Percentiles rank a stretch among this genome's conserved stretches.
Evolutionary conservation across 2,888 invertebrate species (phyloP).

Genomic region (Megamerina dolium): DNA sequence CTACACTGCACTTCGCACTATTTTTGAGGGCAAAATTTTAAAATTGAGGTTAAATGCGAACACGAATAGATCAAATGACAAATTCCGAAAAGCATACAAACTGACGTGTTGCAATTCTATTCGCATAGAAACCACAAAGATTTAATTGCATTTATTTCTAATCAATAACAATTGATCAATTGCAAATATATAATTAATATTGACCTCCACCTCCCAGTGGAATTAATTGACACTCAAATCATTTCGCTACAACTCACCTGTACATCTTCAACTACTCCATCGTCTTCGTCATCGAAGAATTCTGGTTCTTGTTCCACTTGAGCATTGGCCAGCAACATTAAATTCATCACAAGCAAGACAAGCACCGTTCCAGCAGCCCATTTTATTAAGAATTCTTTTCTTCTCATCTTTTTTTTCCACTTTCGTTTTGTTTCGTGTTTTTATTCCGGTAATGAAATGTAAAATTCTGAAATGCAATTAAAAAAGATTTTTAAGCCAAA

Average conservation of each 20-base stretch:
- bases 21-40: too few relatives aligned
- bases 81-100: too few relatives aligned
- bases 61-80: too few relatives aligned
- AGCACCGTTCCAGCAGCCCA: slow-evolving; percentile 14
- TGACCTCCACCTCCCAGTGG: not conserved
- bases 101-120: too few relatives aligned
- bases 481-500: too few relatives aligned
- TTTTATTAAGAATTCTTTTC: slow-evolving; percentile 27
- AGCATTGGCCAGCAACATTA: slow-evolving; percentile 16
- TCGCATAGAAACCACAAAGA: too few relatives aligned
- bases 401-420: slow-evolving; percentile 10
- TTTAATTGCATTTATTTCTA: too few relatives aligned
- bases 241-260: slow-evolving; percentile 27
- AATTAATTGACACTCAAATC: not conserved
- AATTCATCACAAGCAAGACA: slow-evolving; percentile 25
- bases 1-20: too few relatives aligned
- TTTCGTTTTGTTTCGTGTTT: not conserved
- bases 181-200: not conserved
- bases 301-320: slow-evolving; percentile 17
- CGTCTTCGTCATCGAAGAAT: slow-evolving; percentile 29
- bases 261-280: slow-evolving; percentile 39
- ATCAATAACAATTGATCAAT: too few relatives aligned
- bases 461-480: too few relatives aligned
- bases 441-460: too few relatives aligned
- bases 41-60: too few relatives aligned